Evolutionary conservation across 1,140 invertebrate genomes (phyloP).

Genomic region (Stegodyphus dumicola): DNA sequence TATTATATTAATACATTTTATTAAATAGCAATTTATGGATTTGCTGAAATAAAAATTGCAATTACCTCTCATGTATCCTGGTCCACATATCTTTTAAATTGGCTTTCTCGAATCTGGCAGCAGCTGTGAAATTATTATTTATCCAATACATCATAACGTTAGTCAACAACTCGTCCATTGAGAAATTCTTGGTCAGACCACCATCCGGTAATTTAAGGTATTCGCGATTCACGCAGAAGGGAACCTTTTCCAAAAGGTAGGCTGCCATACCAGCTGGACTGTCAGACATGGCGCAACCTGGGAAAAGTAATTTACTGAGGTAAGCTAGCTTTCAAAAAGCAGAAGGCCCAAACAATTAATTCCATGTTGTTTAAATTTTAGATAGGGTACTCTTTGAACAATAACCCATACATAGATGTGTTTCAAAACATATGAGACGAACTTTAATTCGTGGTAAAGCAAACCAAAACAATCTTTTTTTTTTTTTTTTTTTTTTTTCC

Average conservation of each 20-base stretch:
- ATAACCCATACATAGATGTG: too few relatives aligned
- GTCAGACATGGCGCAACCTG: slow-evolving; percentile 46
- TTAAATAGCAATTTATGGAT: too few relatives aligned
- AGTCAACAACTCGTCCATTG: slow-evolving; percentile 82
- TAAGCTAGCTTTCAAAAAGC: too few relatives aligned
- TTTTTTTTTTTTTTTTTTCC: too few relatives aligned
- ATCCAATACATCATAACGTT: slow-evolving; percentile 92
- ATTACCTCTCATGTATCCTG: slow-evolving; percentile 5
- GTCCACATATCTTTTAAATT: slow-evolving; percentile 29
- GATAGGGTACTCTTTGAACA: too few relatives aligned
- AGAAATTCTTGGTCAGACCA: slow-evolving; percentile 75
- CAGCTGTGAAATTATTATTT: slow-evolving; percentile 80
- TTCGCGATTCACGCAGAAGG: slow-evolving; percentile 64
- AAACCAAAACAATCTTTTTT: too few relatives aligned
- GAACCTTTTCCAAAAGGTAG: slow-evolving; percentile 83
- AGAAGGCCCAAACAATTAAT: too few relatives aligned
- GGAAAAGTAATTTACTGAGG: not conserved
- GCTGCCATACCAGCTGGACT: slow-evolving; percentile 50
- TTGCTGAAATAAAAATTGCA: not conserved
- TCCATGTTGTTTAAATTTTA: too few relatives aligned
- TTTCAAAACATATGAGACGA: too few relatives aligned
- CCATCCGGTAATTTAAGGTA: slow-evolving; percentile 74
- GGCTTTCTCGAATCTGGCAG: slow-evolving; percentile 81
- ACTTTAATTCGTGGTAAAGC: too few relatives aligned
- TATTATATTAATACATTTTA: too few relatives aligned